These are phyloP conservation scores for Hydropsyche betteni DNA, from an alignment of 2,888 invertebrate species.

Conservation along the genomic window DNA sequence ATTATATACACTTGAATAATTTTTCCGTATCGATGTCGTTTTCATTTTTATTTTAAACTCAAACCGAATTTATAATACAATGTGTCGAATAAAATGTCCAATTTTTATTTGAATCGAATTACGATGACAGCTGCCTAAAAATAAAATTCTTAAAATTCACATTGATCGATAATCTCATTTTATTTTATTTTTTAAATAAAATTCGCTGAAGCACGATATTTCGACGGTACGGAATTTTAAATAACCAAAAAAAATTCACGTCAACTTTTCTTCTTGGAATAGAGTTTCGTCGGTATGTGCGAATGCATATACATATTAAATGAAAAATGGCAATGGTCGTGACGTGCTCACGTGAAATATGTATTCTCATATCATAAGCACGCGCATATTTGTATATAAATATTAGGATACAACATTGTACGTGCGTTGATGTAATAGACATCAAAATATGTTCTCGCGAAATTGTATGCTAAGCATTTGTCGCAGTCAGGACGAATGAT, in stretches of 20 bases:
- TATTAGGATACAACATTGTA: background rate
- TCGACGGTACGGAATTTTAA: background rate
- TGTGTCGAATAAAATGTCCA: too few species aligned
- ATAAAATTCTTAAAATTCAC: too few species aligned
- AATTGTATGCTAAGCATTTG: conserved; percentile 21
- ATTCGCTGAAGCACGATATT: background rate
- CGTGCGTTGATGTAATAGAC: conserved; percentile 18
- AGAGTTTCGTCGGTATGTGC: too few species aligned
- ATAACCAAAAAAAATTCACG: background rate
- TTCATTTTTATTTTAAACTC: too few species aligned
- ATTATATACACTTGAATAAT: too few species aligned
- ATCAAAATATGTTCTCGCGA: conserved; percentile 20
- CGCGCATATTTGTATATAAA: conserved; percentile 1
- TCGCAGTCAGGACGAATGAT: conserved; percentile 3
- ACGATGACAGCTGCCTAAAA: too few species aligned
- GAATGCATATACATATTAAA: background rate
- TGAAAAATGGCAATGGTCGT: conserved; percentile 13
- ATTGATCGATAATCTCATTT: background rate
- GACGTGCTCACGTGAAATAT: conserved; percentile 12
- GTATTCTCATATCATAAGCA: background rate
- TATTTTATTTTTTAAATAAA: background rate
- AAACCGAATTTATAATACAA: too few species aligned
- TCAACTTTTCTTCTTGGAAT: background rate
- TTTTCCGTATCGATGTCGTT: too few species aligned
- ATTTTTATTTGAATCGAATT: too few species aligned